phyloP scores from a whole-genome alignment of 2,113 vertebrate genomes.

The Pelmatolapia mariae region DNA sequence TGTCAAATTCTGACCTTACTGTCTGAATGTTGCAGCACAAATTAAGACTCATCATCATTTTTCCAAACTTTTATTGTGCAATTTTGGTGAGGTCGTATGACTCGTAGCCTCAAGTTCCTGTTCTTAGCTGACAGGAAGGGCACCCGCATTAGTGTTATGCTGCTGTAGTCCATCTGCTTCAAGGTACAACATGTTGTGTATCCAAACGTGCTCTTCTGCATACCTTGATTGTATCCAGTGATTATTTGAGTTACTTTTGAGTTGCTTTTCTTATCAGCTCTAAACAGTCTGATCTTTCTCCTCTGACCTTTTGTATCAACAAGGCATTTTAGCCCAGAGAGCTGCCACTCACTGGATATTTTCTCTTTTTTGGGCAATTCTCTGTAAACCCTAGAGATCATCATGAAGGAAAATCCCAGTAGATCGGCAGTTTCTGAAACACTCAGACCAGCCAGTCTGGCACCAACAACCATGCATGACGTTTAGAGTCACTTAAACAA shows the following conservation, averaged over 20 bases:
- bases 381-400: not conserved
- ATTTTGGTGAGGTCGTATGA: not conserved
- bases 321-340: not conserved
- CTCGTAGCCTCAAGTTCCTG: not conserved
- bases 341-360: not conserved
- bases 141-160: not conserved
- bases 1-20: not conserved
- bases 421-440: not conserved
- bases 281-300: not conserved
- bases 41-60: not conserved
- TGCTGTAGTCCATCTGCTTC: not conserved
- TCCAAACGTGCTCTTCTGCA: not conserved
- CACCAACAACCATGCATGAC: not conserved
- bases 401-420: not conserved
- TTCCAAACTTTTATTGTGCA: not conserved
- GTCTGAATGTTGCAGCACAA: not conserved
- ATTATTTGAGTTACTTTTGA: not conserved
- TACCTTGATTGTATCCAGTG: not conserved
- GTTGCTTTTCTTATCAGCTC: not conserved
- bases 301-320: not conserved
- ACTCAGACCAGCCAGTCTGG: not conserved
- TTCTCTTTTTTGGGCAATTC: not conserved
- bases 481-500: rapidly evolving
- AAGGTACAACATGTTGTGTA: not conserved
- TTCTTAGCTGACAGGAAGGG: not conserved